These are phyloP conservation scores for Hemiscyllium ocellatum DNA, from an alignment of 2,113 vertebrate genomes.

Conservation along the genomic window DNA sequence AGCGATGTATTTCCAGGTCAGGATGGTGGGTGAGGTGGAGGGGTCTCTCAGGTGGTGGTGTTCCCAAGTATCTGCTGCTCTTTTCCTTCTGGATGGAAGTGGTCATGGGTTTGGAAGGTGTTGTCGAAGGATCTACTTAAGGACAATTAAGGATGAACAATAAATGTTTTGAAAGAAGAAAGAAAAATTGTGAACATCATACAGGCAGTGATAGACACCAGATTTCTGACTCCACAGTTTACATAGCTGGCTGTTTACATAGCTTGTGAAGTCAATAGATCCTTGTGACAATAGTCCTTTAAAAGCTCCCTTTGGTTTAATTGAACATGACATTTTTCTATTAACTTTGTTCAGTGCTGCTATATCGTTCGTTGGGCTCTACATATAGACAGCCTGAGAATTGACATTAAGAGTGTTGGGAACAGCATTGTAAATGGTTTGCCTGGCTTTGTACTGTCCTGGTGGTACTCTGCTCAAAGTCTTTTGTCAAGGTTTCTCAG, in stretches of 20 bases:
- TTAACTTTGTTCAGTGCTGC: not conserved
- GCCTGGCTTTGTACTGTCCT: not conserved
- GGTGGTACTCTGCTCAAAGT: not conserved
- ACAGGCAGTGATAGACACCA: not conserved
- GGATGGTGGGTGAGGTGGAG: no score
- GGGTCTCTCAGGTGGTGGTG: no score
- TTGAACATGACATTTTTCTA: not conserved
- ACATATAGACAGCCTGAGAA: not conserved
- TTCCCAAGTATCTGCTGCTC: no score
- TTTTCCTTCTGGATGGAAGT: no score
- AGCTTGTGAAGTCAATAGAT: not conserved
- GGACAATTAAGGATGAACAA: no score
- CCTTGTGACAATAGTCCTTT: conserved; percentile 9
- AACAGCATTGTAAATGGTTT: not conserved
- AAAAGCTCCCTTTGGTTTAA: conserved; percentile 23
- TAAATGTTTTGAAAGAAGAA: no score
- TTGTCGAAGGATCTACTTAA: no score
- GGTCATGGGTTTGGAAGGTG: no score
- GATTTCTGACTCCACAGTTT: not conserved
- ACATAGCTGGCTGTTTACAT: not conserved
- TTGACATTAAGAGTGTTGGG: conserved; percentile 20
- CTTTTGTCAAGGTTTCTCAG: conserved; percentile 29
- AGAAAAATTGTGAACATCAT: not conserved
- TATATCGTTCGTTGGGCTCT: not conserved
- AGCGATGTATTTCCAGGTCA: no score